Conservation (phyloP, 2,113 vertebrate genomes). For the Corythornis cristatus region DNA sequence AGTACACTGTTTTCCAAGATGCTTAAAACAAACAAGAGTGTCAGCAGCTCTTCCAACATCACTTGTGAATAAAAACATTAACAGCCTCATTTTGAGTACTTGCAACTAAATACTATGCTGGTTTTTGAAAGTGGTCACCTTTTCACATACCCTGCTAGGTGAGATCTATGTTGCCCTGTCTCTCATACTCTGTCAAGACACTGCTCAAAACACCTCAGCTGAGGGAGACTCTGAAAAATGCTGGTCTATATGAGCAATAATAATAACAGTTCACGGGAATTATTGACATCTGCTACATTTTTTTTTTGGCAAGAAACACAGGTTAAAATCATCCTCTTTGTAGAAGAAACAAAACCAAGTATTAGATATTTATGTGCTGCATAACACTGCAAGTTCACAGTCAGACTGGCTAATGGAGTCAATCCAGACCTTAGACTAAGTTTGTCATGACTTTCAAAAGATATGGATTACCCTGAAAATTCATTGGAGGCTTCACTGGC, state of each 20-base stretch:
- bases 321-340: neutral
- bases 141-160: neutral
- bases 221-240: neutral
- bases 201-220: neutral
- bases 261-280: neutral
- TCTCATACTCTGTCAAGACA: neutral
- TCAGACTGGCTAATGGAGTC: neutral
- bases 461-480: neutral
- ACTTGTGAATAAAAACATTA: neutral
- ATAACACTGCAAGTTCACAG: neutral
- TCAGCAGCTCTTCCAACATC: neutral
- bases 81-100: neutral
- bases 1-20: neutral
- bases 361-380: neutral
- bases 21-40: neutral
- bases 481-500: neutral
- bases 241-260: neutral
- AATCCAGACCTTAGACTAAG: neutral
- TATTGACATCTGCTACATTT: neutral
- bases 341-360: neutral
- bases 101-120: neutral
- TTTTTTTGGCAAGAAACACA: neutral
- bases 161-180: fast-evolving
- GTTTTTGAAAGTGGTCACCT: fast-evolving
- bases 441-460: neutral